These are phyloP conservation scores for Blastobasis adustella DNA, from an alignment of 2,888 invertebrate species.

Conservation along the genomic window DNA sequence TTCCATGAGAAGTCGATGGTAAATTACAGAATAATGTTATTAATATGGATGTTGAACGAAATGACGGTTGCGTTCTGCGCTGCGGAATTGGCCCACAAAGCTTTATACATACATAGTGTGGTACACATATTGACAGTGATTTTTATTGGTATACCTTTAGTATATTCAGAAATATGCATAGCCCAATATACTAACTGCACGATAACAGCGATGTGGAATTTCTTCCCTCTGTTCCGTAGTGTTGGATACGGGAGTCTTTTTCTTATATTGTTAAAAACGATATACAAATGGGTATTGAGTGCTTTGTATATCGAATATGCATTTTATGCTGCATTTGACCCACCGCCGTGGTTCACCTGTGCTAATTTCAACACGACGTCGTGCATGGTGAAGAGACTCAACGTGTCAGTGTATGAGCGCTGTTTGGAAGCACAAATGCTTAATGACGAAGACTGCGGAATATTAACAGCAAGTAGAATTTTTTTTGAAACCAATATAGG, in stretches of 20 bases:
- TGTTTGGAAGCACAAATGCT: constrained; percentile 51
- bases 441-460: constrained; percentile 51
- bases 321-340: constrained; percentile 42
- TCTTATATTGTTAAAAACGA: constrained; percentile 39
- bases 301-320: constrained; percentile 55
- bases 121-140: constrained; percentile 38
- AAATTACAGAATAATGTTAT: constrained; percentile 41
- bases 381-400: constrained; percentile 59
- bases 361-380: constrained; percentile 36
- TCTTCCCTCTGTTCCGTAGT: constrained; percentile 48
- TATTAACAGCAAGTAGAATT: constrained; percentile 51
- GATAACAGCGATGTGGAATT: constrained; percentile 51
- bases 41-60: constrained; percentile 60
- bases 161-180: constrained; percentile 58
- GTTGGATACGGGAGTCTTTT: constrained; percentile 45
- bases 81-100: constrained; percentile 42
- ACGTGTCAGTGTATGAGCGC: constrained; percentile 55
- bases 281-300: constrained; percentile 39
- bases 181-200: constrained; percentile 56
- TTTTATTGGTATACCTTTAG: constrained; percentile 51
- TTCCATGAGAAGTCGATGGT: no score
- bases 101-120: constrained; percentile 37
- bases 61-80: constrained; percentile 35
- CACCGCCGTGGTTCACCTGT: constrained; percentile 57
- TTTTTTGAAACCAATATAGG: constrained; percentile 57